Evolutionary conservation across 2,888 invertebrate species (phyloP).

Genomic region (Macrophya alboannulata): DNA sequence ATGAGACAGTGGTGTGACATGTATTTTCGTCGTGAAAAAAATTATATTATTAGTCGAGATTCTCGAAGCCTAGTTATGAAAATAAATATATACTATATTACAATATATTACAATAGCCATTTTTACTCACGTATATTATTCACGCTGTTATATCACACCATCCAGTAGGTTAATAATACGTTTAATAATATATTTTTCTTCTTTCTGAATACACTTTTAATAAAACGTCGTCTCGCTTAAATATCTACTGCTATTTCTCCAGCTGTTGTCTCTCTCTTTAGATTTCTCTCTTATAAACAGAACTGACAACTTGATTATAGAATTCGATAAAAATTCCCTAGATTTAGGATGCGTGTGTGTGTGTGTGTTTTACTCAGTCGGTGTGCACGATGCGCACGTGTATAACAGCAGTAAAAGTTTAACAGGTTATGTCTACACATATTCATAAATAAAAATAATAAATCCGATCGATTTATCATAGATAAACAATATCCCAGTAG

Average conservation of each 20-base stretch:
- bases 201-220: not conserved
- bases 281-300: not conserved
- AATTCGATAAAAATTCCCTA: not conserved
- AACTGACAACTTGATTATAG: not conserved
- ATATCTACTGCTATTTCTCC: constrained; percentile 51
- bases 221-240: constrained; percentile 35
- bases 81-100: not conserved
- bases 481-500: not conserved
- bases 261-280: constrained; percentile 10
- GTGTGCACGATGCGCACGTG: not conserved
- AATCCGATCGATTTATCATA: not conserved
- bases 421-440: not conserved
- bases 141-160: not conserved
- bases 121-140: constrained; percentile 31
- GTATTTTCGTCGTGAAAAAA: constrained; percentile 1
- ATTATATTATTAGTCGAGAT: not conserved
- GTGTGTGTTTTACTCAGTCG: not conserved
- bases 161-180: not conserved
- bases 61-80: not conserved
- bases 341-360: not conserved
- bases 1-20: not conserved
- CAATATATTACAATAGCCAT: not conserved
- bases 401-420: not conserved
- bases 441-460: too few relatives aligned
- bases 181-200: not conserved